Evolutionary conservation across 2,797 vertebrate genomes (phyloP).

Genomic region (Molossus alvarezi): DNA sequence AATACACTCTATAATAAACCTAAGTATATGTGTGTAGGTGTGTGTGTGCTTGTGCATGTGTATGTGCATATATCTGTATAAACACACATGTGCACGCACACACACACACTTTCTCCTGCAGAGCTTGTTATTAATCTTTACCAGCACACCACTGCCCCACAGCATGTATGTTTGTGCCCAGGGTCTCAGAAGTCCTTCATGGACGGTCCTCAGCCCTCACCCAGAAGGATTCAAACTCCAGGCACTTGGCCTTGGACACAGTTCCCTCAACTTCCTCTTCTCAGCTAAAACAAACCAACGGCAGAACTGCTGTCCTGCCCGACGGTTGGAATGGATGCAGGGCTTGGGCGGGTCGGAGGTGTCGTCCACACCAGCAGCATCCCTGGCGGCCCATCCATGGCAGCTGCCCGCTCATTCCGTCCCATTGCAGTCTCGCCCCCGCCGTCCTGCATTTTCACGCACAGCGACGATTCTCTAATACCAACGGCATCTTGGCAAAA

Average conservation of each 20-base stretch:
- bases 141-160: not conserved
- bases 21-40: not conserved
- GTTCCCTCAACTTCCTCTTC: not conserved
- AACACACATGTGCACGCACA: rapidly evolving
- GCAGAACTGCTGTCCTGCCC: not conserved
- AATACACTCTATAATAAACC: not conserved
- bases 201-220: not conserved
- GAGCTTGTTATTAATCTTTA: not conserved
- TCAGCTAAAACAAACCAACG: not conserved
- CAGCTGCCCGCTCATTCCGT: not conserved
- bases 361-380: rapidly evolving
- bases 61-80: rapidly evolving
- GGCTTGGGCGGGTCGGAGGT: rapidly evolving
- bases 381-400: rapidly evolving
- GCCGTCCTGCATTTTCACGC: not conserved
- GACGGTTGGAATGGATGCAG: not conserved
- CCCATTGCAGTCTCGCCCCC: not conserved
- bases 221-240: not conserved
- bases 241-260: not conserved
- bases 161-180: not conserved
- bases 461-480: not conserved
- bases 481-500: slow-evolving; percentile 60
- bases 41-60: not conserved
- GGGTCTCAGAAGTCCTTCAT: not conserved
- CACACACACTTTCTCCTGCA: not conserved